Conservation (phyloP, 2,888 invertebrate genomes). For the Vesta saturnalis region DNA sequence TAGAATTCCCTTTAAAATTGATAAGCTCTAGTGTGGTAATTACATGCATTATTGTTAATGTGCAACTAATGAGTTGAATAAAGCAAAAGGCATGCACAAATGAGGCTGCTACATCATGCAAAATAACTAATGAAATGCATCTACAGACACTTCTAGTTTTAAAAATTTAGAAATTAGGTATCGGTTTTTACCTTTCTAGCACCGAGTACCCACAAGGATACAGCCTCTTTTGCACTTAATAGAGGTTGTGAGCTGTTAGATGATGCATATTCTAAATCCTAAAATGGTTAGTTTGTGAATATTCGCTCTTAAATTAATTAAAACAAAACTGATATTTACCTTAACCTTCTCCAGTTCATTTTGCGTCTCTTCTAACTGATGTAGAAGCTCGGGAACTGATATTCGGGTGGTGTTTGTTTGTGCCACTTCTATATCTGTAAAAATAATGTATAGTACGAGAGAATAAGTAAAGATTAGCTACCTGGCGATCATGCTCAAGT, state of each 20-base stretch:
- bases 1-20: neutral
- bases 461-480: no score
- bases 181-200: constrained; percentile 81
- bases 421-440: constrained; percentile 63
- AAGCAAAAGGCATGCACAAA: constrained; percentile 39
- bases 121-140: constrained; percentile 14
- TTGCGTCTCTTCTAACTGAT: constrained; percentile 85
- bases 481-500: constrained; percentile 76
- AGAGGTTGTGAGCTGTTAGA: constrained; percentile 80
- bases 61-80: neutral
- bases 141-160: neutral
- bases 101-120: constrained; percentile 43
- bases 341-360: constrained; percentile 88
- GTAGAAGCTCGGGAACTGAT: constrained; percentile 82
- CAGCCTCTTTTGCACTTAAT: constrained; percentile 93
- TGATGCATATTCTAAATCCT: constrained; percentile 77
- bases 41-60: no score
- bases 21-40: no score
- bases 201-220: constrained; percentile 93
- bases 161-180: constrained; percentile 30
- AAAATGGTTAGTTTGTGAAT: constrained; percentile 57
- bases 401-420: constrained; percentile 73
- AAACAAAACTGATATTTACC: constrained; percentile 64
- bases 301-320: constrained; percentile 10
- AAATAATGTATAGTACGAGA: neutral